Evolutionary conservation across 2,888 invertebrate species (phyloP).

Genomic region (Osmoderma eremita): DNA sequence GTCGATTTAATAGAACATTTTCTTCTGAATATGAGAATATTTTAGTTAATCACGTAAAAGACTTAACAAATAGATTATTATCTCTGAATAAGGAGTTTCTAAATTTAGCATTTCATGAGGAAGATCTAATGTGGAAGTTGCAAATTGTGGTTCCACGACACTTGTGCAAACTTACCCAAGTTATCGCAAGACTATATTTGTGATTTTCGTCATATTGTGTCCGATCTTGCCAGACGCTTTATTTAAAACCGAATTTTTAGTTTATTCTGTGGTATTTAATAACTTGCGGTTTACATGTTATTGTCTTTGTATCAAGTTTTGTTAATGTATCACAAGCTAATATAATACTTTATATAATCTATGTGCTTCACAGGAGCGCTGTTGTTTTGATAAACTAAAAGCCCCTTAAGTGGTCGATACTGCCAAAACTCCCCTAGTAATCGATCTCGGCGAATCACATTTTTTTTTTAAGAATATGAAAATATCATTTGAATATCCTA

Average conservation of each 20-base stretch:
- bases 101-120: slow-evolving; percentile 17
- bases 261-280: not conserved
- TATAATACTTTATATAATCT: not conserved
- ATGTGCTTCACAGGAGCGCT: not conserved
- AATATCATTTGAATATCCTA: too few species aligned
- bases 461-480: too few species aligned
- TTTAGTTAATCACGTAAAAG: too few species aligned
- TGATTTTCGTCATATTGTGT: slow-evolving; percentile 15
- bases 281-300: not conserved
- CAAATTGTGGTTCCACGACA: slow-evolving; percentile 29
- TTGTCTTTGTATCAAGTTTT: not conserved
- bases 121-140: slow-evolving; percentile 31
- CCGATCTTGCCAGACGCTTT: too few species aligned
- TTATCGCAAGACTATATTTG: slow-evolving; percentile 32
- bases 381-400: slow-evolving; percentile 6
- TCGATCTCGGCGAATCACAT: too few species aligned
- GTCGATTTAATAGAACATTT: slow-evolving; percentile 3
- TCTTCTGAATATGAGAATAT: too few species aligned
- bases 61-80: not conserved
- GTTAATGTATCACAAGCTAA: too few species aligned
- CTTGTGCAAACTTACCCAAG: slow-evolving; percentile 32
- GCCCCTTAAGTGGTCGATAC: not conserved
- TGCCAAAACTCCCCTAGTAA: not conserved
- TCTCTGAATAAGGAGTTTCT: slow-evolving; percentile 1
- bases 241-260: too few species aligned